A percentile compares a stretch with the other conserved stretches of the same genome.
These are phyloP conservation scores for Leuciscus waleckii DNA, from an alignment of 2,797 vertebrate species.

Conservation along the genomic window DNA sequence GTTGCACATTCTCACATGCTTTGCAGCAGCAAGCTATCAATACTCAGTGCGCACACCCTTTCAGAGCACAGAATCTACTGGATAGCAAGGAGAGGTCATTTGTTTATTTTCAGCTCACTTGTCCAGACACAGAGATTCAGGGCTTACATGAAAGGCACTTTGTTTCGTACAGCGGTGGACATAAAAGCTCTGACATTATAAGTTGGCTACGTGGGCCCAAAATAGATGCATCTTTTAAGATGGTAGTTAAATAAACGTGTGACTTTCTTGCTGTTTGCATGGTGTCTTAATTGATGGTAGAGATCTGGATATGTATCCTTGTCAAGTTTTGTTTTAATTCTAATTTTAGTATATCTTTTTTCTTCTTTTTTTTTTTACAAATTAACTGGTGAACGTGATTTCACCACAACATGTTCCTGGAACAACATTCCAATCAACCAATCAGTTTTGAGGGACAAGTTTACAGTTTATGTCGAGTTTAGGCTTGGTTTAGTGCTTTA, in stretches of 20 bases:
- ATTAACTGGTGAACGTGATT: background rate
- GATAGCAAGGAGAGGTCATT: constrained; percentile 56
- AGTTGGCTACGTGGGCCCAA: background rate
- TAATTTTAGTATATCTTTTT: background rate
- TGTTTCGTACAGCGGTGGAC: constrained; percentile 38
- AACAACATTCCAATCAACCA: background rate
- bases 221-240: background rate
- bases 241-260: background rate
- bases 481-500: background rate
- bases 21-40: constrained; percentile 36
- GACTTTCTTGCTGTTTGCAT: background rate
- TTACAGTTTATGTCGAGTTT: background rate
- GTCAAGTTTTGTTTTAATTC: no score
- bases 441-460: background rate
- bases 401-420: background rate
- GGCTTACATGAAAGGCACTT: constrained; percentile 57
- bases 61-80: constrained; percentile 41
- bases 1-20: constrained; percentile 31
- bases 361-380: background rate
- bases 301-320: background rate
- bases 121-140: constrained; percentile 51
- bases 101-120: constrained; percentile 65
- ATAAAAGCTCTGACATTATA: constrained; percentile 11
- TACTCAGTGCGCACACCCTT: constrained; percentile 27
- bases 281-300: background rate